Percentiles rank a stretch among this genome's conserved stretches.
These are phyloP conservation scores for Thaumetopoea pityocampa DNA, from an alignment of 1,140 invertebrate species.

Conservation along the genomic window DNA sequence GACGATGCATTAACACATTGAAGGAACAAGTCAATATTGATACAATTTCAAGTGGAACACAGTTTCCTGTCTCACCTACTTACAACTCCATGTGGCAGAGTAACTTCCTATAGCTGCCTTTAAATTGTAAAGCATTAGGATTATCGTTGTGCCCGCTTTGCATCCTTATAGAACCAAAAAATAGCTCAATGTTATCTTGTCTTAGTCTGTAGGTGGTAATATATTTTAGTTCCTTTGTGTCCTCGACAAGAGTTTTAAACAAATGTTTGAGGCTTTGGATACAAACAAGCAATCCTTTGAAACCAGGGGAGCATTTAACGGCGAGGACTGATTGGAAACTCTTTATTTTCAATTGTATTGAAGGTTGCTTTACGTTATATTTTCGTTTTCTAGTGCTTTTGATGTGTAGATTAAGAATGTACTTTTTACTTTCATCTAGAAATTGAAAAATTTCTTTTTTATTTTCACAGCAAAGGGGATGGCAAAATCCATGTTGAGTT, in stretches of 20 bases:
- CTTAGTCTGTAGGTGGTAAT: slow-evolving; percentile 21
- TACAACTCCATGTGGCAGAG: slow-evolving; percentile 9
- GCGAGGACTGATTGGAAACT: too few relatives aligned
- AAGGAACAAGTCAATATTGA: slow-evolving; percentile 10
- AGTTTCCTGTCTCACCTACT: slow-evolving; percentile 10
- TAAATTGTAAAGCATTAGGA: slow-evolving; percentile 22
- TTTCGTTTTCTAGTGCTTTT: too few relatives aligned
- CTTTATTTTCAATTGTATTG: too few relatives aligned
- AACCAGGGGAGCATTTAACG: too few relatives aligned
- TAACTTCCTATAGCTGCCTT: slow-evolving; percentile 17
- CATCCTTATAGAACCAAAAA: slow-evolving; percentile 17
- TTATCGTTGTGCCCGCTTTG: slow-evolving; percentile 26
- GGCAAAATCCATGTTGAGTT: slow-evolving; percentile 14
- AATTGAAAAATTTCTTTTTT: slow-evolving; percentile 24
- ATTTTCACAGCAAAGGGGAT: slow-evolving; percentile 17
- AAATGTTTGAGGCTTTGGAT: slow-evolving; percentile 14
- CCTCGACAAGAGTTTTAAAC: slow-evolving; percentile 7
- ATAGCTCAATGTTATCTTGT: slow-evolving; percentile 25
- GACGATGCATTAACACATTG: too few relatives aligned
- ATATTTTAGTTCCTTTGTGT: slow-evolving; percentile 13
- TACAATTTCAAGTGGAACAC: slow-evolving; percentile 11
- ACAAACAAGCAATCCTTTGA: slow-evolving; percentile 16
- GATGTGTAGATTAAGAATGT: too few relatives aligned
- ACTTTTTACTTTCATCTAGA: too few relatives aligned
- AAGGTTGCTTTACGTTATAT: too few relatives aligned